A percentile compares a stretch with the other conserved stretches of the same genome.
Evolutionary conservation across 2,888 invertebrate genomes (phyloP).

Genomic region (Eueremaeus valkanovi): DNA sequence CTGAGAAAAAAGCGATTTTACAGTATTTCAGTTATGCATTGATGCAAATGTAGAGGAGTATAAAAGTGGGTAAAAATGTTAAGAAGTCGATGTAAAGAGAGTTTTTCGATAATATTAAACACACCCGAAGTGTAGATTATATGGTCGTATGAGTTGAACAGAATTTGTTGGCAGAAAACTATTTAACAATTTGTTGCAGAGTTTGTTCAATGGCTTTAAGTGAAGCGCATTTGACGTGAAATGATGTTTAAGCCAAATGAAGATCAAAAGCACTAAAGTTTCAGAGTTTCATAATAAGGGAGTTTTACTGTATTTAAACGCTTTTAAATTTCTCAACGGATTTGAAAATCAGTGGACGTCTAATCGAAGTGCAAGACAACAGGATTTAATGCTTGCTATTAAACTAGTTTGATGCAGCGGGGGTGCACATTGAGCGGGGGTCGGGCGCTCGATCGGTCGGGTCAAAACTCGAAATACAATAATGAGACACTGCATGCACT

Average conservation of each 20-base stretch:
- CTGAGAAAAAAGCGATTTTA: neutral
- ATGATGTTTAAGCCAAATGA: neutral
- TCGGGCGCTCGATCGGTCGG: slow-evolving; percentile 6
- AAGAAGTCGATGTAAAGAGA: no score
- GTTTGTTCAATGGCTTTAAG: neutral
- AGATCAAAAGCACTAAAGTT: neutral
- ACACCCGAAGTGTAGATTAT: no score
- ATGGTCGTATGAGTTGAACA: no score
- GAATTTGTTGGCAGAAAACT: neutral
- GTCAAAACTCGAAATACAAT: slow-evolving; percentile 32
- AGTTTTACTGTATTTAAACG: slow-evolving; percentile 23
- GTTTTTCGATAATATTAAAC: no score
- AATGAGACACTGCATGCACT: slow-evolving; percentile 9
- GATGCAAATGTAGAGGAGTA: neutral
- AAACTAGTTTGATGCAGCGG: slow-evolving; percentile 34
- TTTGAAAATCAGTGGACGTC: slow-evolving; percentile 22
- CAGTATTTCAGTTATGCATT: neutral
- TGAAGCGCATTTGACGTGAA: neutral
- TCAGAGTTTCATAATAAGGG: neutral
- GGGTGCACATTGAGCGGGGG: slow-evolving; percentile 27
- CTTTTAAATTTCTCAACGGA: slow-evolving; percentile 28
- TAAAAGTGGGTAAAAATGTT: no score
- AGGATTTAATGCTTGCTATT: slow-evolving; percentile 31
- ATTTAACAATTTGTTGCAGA: no score
- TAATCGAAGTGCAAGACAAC: slow-evolving; percentile 26